These are phyloP conservation scores for Magallana nippona DNA, from an alignment of 2,888 invertebrate species.

Conservation along the genomic window DNA sequence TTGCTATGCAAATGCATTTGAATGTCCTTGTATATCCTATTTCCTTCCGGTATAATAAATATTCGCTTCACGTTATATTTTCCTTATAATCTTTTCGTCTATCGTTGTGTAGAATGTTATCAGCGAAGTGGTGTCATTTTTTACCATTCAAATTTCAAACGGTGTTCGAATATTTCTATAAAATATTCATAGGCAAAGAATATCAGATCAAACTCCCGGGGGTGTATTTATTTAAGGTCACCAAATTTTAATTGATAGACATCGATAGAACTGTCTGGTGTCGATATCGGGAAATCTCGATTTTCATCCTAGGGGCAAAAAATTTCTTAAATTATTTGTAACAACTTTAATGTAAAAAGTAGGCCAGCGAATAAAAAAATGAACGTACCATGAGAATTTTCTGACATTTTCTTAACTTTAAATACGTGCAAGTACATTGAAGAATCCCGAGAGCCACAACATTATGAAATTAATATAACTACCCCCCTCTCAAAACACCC, in stretches of 20 bases:
- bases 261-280: not conserved
- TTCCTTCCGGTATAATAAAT: too few species aligned
- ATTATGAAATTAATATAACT: too few species aligned
- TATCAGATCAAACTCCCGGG: not conserved
- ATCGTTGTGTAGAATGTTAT: too few species aligned
- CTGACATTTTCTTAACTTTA: too few species aligned
- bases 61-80: too few species aligned
- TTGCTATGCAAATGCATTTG: too few species aligned
- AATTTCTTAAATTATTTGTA: not conserved
- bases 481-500: too few species aligned
- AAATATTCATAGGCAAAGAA: not conserved
- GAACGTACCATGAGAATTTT: not conserved
- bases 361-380: not conserved
- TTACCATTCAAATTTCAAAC: not conserved
- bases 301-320: not conserved
- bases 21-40: too few species aligned
- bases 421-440: too few species aligned
- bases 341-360: too few species aligned
- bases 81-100: too few species aligned
- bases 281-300: not conserved
- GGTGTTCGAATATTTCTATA: not conserved
- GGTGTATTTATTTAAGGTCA: not conserved
- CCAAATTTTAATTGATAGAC: not conserved
- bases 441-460: too few species aligned
- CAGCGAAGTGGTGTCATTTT: not conserved